Conservation (phyloP, 1,140 invertebrate species). For the Idris sp. region DNA sequence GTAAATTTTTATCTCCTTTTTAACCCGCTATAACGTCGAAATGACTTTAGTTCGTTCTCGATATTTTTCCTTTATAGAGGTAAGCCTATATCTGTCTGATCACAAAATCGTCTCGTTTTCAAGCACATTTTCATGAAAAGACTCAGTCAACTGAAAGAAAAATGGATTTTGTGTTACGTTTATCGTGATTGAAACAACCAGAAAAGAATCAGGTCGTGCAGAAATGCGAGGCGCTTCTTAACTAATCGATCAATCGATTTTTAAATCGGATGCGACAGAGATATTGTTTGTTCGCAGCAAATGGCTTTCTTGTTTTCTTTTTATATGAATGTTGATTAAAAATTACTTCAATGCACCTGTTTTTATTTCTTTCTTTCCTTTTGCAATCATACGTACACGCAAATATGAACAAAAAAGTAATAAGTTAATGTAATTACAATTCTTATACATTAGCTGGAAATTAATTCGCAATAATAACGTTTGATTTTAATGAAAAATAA, state of each 20-base stretch:
- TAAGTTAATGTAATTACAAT: no score
- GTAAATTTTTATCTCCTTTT: conserved; percentile 57
- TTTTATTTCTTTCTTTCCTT: no score
- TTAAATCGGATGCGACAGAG: conserved; percentile 31
- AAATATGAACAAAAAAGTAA: no score
- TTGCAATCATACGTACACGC: no score
- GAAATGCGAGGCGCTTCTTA: conserved; percentile 36
- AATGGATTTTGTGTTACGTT: conserved; percentile 52
- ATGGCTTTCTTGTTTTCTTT: conserved; percentile 27
- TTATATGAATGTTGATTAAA: conserved; percentile 15
- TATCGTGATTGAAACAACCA: conserved; percentile 51
- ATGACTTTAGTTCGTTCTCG: conserved; percentile 55
- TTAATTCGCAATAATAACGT: no score
- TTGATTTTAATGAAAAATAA: background rate
- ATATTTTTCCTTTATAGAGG: conserved; percentile 60
- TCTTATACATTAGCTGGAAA: no score
- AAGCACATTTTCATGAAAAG: conserved; percentile 58
- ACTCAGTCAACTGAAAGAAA: conserved; percentile 38
- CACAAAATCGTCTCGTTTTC: conserved; percentile 57
- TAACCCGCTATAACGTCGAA: conserved; percentile 54
- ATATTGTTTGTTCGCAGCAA: conserved; percentile 35
- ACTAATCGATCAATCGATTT: conserved; percentile 58
- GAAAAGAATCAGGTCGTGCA: conserved; percentile 36
- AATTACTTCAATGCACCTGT: conserved; percentile 17
- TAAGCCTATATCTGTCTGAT: conserved; percentile 42